Base-by-base conservation (phyloP, 1,140 invertebrate species). In the Reticulitermes speratus region DNA sequence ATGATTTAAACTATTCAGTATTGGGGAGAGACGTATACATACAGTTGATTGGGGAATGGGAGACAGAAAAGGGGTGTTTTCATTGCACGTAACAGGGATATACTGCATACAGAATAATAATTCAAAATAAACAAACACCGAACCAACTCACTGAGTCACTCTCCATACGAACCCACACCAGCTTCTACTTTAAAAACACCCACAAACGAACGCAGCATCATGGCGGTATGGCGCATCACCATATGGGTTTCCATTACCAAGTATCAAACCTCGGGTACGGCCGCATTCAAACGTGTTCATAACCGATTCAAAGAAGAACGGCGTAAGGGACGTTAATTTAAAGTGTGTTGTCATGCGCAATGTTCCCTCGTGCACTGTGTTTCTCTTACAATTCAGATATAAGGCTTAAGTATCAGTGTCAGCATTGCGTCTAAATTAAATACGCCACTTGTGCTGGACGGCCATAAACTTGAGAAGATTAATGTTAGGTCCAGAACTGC, bases 1-100 rank as follows among this genome's bases (percentile, higher is more conserved):
- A 75, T 75, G 65, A 75, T 75, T 75, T 75, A 75, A 75, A 75
- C 65, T 75, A 75, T 75, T 75, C 65, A 75, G 65, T 75, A 75
- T 30, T 65, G 84, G 48, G 84, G 44, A 84, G 59, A 84, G 84
- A 45, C 84, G 48, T 32, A 55, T 38, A 84, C 59, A 55, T 55
- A 52, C 84, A 84, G 48, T 84, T 55, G 83, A 83, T 21, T 21
- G n/a, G 82, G n/a, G 45, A 30, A 19, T 25, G 48, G 83, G 5
- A 44, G 83, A 55, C 30, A 45, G 84, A 30, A 25, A 30, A 9
- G 65, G n/a, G 45, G 48, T 38, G 83, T 55, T n/a, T 75, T 75
- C 65, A 30, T 14, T 75, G 25, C 65, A 75, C 65, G 65, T 75
- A 75, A 75, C 65, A 75, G 65, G 65, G 65, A 3, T 25, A 75